A percentile compares a stretch with the other conserved stretches of the same genome.
These are phyloP conservation scores for Neodon shergylaensis DNA, from an alignment of 2,113 vertebrate species.

Conservation along the genomic window DNA sequence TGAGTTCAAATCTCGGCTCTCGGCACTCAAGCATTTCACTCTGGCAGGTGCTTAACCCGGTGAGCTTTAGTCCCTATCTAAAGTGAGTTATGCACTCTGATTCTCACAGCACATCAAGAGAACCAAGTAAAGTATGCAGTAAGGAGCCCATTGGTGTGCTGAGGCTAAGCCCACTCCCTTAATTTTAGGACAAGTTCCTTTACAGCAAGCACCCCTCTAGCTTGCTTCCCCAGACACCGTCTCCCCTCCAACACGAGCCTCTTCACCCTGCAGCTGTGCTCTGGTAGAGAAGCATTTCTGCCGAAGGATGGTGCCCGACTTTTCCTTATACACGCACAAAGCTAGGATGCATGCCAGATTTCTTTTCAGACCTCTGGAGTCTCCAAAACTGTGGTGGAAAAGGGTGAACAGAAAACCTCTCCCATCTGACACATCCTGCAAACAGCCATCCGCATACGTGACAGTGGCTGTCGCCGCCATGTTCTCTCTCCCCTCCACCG, in stretches of 20 bases:
- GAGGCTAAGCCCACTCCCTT: neutral
- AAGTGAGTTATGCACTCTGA: constrained; percentile 28
- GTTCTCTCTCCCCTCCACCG: constrained; percentile 67
- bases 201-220: neutral
- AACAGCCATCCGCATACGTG: neutral
- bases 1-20: constrained; percentile 28
- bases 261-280: neutral
- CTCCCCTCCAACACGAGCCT: neutral
- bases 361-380: constrained; percentile 16
- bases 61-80: constrained; percentile 40
- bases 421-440: neutral
- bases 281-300: neutral
- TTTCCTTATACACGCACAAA: neutral
- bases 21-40: neutral
- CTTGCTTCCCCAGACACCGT: neutral
- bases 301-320: neutral
- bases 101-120: neutral
- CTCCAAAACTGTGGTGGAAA: neutral
- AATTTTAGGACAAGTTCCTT: constrained; percentile 40
- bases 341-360: neutral
- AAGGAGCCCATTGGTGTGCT: neutral
- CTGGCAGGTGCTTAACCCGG: constrained; percentile 46
- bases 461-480: constrained; percentile 42
- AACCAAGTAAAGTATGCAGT: neutral
- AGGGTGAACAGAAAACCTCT: neutral